Conservation (phyloP, 2,888 invertebrate genomes). For the Euclidia mi region DNA sequence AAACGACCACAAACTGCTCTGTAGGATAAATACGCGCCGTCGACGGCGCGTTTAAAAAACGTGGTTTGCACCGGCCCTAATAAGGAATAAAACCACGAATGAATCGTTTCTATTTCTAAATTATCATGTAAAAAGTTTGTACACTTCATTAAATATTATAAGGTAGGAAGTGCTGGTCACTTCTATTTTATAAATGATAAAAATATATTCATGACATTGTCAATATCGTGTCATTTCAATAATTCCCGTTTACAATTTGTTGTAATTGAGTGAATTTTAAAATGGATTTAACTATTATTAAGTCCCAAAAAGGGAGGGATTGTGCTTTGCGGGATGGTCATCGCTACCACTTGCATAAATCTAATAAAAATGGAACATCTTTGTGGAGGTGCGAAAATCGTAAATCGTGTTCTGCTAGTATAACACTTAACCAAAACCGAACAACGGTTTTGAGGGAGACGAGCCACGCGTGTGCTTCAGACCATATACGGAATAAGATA, state of each 20-base stretch:
- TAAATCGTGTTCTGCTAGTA: conserved; percentile 1
- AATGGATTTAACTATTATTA: conserved; percentile 5
- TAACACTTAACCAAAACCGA: conserved; percentile 6
- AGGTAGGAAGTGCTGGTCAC: no score
- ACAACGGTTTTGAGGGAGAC: conserved; percentile 9
- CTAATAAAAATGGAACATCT: neutral
- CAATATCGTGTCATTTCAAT: conserved; percentile 2
- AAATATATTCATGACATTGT: conserved; percentile 7
- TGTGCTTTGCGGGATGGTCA: no score
- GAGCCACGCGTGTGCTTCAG: conserved; percentile 10
- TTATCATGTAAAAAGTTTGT: no score
- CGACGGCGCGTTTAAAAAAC: no score
- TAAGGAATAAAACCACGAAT: no score
- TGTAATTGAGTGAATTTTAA: neutral
- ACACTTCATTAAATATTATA: no score
- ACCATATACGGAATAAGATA: conserved; percentile 9
- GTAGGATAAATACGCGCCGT: no score
- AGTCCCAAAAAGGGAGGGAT: conserved; percentile 8
- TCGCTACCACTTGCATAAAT: neutral
- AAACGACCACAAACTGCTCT: no score
- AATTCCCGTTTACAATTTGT: conserved; percentile 4
- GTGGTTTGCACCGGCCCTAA: no score
- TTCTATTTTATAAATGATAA: no score
- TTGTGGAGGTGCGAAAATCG: conserved; percentile 2
- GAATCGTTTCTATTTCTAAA: no score